phyloP scores from a whole-genome alignment of 2,113 vertebrate species.

The Galeopterus variegatus region DNA sequence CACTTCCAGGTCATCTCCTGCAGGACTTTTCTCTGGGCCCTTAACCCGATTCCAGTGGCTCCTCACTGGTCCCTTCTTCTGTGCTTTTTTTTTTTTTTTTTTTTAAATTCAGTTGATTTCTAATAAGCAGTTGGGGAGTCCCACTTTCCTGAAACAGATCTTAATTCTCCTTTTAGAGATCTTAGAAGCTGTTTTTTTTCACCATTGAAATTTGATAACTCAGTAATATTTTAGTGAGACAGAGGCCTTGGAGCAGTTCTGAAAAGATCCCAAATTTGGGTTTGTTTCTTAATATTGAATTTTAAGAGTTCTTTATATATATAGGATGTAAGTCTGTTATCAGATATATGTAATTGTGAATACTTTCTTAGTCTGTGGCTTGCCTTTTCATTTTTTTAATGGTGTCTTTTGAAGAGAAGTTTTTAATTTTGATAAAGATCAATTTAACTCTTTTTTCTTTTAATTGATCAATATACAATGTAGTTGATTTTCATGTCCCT shows the following conservation, averaged over 20 bases:
- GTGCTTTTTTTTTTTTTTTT: neutral
- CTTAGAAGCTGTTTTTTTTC: neutral
- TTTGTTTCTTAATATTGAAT: constrained; percentile 4
- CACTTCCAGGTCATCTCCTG: too few species aligned
- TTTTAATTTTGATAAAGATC: constrained; percentile 15
- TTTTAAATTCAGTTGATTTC: neutral
- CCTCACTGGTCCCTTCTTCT: neutral
- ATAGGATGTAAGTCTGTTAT: neutral
- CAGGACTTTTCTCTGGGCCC: neutral
- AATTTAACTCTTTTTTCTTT: neutral
- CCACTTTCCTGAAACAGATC: neutral
- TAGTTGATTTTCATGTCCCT: too few species aligned
- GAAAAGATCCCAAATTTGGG: neutral
- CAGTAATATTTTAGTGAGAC: neutral
- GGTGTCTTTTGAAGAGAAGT: neutral
- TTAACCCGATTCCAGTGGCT: neutral
- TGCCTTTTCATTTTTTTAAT: constrained; percentile 15
- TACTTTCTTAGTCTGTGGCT: neutral
- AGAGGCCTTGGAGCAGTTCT: neutral
- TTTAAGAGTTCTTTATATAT: neutral
- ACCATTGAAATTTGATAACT: neutral
- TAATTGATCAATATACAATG: too few species aligned
- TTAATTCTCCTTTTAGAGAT: neutral
- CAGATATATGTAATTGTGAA: neutral
- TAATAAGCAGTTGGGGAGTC: neutral